Base-by-base conservation (phyloP, 2,797 vertebrate genomes). In the Pipistrellus nathusii region DNA sequence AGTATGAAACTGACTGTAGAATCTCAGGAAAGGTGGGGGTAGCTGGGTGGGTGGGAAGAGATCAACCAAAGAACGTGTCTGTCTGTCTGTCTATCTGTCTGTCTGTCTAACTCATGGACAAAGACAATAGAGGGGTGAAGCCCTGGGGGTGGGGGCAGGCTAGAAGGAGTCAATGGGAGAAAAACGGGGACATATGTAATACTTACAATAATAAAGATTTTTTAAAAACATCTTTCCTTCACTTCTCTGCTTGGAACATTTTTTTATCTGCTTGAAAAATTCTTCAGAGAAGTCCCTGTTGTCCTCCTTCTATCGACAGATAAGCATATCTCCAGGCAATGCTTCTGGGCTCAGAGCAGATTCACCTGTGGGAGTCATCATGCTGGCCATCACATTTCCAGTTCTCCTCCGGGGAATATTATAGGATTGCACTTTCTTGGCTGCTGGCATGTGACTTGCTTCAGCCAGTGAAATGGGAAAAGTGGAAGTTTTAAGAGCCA, bases 391-490 rank as follows among this genome's bases (percentile, higher is more conserved):
- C n/a, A 80, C 30, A 14, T 77, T 90, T 80, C 71, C 62, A 23
- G 18, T 78, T 90, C 48, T 62, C 32, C n/a, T 89, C 18, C 5
- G 85, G 59, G 35, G 15, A 2, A 2, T 86, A 41, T 76, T 64
- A 30, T 64, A 59, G 48, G 55, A 46, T 76, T 89, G 32, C 10
- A 44, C 51, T 71, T 91, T 73, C 46, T 91, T 87, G n/a, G 62
- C 17, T 91, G n/a, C 80, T 71, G 55, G 21, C 32, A 59, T 78
- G 41, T 81, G 82, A 73, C 59, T 85, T 64, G 35, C 72, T 91
- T 86, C 69, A 18, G 69, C 87, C 44, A 76, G 53, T 80, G 59
- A 95, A 83, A 91, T 35, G 38, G 14, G 82, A 92, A 91, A 81
- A 81, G 68, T 44, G 14, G n/a, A 94, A 78, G 35, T 76, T 73